Base-by-base conservation (phyloP, 2,113 vertebrate species). In the Gobio gobio region DNA sequence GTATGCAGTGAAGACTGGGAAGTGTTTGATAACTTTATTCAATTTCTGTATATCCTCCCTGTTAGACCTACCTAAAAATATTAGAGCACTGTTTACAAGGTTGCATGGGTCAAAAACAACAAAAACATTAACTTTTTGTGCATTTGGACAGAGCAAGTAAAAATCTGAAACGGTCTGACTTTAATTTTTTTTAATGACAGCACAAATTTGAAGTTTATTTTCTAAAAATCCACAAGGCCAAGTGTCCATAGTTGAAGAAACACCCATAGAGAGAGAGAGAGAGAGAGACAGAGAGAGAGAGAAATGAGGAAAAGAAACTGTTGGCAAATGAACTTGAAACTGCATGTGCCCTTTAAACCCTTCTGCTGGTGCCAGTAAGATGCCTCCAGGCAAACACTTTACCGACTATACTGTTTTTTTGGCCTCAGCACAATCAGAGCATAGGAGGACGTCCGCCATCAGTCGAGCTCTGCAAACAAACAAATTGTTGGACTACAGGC, bases 401-500 rank as follows among this genome's bases (percentile, higher is more conserved):
- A 85, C 85, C 20, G 33, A 74, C 79, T 78, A 56, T 18, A 64
- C 77, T 86, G 87, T 82, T 84, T 86, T 78, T 84, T 70, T 72
- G 82, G 72, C 66, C 73, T 68, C 40, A 49, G 82, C 77, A 61
- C 36, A 88, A 86, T 88, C 82, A 82, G 76, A 82, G 78, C 78
- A 82, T 54, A 45, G 75, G 82, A 78, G 56, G 61, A 86, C 36
- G 13, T 80, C 22, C 16, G 6, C 85, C 85, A 73, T 88, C 82
- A 86, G 70, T 61, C 29, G n/a, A 58, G 51, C 82, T 81, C 40
- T 14, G 77, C 76, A 82, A 78, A 86, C 85, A 88, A 83, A 83
- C 82, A 63, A 77, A 84, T 64, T 78, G 26, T 68, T 33, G 36
- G 49, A 77, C 68, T 26, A 47, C 29, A 24, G 49, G 40, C 18